Evolutionary conservation across 2,797 vertebrate species (phyloP).

Genomic region (Chaetophractus vellerosus): DNA sequence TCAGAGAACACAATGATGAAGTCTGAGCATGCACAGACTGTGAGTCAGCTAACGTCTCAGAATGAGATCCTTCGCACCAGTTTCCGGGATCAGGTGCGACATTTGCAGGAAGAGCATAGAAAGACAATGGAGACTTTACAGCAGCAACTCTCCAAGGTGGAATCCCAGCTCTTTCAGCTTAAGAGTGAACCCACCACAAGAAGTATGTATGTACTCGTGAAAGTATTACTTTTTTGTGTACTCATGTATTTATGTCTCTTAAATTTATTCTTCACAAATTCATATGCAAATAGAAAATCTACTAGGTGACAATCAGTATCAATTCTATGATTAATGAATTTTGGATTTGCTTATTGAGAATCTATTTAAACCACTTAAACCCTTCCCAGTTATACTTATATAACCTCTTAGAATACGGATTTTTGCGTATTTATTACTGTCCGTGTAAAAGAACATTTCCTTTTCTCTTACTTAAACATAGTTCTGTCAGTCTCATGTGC

Average conservation of each 20-base stretch:
- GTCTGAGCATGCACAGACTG: conserved; percentile 93
- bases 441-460: neutral
- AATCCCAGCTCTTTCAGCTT: conserved; percentile 95
- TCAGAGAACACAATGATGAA: conserved; percentile 94
- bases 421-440: neutral
- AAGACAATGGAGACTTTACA: conserved; percentile 96
- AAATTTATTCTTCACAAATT: neutral
- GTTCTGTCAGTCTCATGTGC: neutral
- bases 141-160: conserved; percentile 94
- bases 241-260: neutral
- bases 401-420: neutral
- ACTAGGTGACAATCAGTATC: neutral
- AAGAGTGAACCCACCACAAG: conserved; percentile 92
- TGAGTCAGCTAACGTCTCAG: conserved; percentile 93
- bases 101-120: conserved; percentile 96
- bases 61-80: conserved; percentile 92
- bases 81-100: conserved; percentile 95
- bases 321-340: conserved; percentile 30
- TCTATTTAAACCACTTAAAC: conserved; percentile 5
- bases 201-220: conserved; percentile 90
- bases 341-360: neutral
- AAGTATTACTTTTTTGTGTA: neutral
- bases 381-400: neutral
- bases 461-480: conserved; percentile 22
- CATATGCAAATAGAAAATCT: neutral